phyloP scores from a whole-genome alignment of 2,888 invertebrate species.

The Perizoma flavofasciatum region DNA sequence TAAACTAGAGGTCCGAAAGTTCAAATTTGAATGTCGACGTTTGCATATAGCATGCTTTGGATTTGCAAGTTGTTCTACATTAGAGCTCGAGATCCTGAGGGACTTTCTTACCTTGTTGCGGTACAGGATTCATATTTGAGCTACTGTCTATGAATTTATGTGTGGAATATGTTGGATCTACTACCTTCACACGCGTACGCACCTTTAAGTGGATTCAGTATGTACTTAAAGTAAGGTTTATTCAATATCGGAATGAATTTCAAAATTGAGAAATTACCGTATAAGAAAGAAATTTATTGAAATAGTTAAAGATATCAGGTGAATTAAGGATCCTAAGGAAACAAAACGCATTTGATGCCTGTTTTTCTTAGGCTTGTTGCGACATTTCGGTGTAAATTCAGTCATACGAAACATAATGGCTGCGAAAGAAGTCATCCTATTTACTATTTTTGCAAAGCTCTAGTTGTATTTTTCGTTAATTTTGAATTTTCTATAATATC shows the following conservation, averaged over 20 bases:
- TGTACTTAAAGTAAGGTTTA: too few species aligned
- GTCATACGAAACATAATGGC: too few species aligned
- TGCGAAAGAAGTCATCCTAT: too few species aligned
- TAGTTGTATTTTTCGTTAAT: too few species aligned
- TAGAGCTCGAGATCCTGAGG: conserved; percentile 75
- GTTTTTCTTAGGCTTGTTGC: too few species aligned
- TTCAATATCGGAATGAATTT: not conserved
- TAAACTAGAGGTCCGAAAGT: conserved; percentile 37
- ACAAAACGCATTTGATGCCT: too few species aligned
- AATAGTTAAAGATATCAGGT: too few species aligned
- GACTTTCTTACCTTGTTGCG: conserved; percentile 81
- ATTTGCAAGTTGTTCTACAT: conserved; percentile 52
- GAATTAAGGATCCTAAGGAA: too few species aligned
- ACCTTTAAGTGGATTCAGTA: not conserved
- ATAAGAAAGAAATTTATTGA: too few species aligned
- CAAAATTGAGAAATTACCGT: not conserved
- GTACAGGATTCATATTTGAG: conserved; percentile 80
- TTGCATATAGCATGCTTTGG: conserved; percentile 38
- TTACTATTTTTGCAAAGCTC: too few species aligned
- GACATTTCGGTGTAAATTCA: too few species aligned
- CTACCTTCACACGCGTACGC: not conserved
- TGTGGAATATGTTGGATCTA: conserved; percentile 44
- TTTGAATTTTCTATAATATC: too few species aligned
- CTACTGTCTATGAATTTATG: conserved; percentile 70
- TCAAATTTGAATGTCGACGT: conserved; percentile 43